These are phyloP conservation scores for Folsomia candida DNA, from an alignment of 2,888 invertebrate species.

Conservation along the genomic window DNA sequence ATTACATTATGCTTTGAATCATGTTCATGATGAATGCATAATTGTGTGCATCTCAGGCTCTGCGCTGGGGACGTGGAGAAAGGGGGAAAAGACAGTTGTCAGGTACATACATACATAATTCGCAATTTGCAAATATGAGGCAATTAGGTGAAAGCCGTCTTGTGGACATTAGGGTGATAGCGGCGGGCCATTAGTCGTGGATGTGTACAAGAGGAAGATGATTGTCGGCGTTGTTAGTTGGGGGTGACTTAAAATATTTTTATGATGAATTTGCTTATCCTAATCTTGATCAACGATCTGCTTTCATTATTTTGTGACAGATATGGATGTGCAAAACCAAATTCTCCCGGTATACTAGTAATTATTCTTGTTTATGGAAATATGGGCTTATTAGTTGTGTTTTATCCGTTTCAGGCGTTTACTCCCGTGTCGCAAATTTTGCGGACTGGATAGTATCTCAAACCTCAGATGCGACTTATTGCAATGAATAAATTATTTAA, in stretches of 20 bases:
- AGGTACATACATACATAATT: no score
- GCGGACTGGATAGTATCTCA: conserved; percentile 37
- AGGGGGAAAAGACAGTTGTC: conserved; percentile 27
- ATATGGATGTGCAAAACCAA: conserved; percentile 33
- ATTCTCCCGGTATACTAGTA: conserved; percentile 39
- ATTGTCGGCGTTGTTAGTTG: conserved; percentile 17
- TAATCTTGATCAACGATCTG: no score
- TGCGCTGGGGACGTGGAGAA: conserved; percentile 37
- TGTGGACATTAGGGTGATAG: conserved; percentile 27
- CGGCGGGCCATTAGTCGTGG: conserved; percentile 22
- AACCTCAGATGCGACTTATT: conserved; percentile 36
- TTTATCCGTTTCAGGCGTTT: not conserved
- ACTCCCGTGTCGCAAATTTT: conserved; percentile 21
- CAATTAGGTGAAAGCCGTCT: no score
- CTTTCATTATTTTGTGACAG: no score
- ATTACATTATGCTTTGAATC: not conserved
- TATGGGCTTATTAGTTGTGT: not conserved
- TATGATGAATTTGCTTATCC: no score
- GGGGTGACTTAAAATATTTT: no score
- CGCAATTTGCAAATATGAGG: no score
- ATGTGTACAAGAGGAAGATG: not conserved
- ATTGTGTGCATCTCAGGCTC: conserved; percentile 14
- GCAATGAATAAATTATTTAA: conserved; percentile 13
- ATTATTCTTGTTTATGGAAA: not conserved
- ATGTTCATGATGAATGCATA: no score